Percentiles rank a stretch among this genome's conserved stretches.
Evolutionary conservation across 2,888 invertebrate genomes (phyloP).

Genomic region (Lepetodrilus schrolli): DNA sequence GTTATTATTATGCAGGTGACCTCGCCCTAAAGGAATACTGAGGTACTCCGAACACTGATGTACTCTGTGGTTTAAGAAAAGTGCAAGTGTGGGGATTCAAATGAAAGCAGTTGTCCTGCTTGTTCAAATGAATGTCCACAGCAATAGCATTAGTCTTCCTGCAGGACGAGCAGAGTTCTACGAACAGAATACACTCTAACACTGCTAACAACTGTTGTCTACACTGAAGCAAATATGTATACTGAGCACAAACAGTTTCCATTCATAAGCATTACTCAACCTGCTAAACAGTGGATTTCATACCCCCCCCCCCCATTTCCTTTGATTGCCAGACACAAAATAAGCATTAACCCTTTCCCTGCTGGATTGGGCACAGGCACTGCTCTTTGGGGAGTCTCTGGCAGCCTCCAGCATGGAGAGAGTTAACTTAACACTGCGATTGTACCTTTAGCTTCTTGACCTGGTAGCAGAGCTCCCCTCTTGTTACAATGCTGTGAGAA

Average conservation of each 20-base stretch:
- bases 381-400: too few species aligned
- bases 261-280: conserved; percentile 14
- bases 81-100: too few species aligned
- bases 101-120: not conserved
- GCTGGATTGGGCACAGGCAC: too few species aligned
- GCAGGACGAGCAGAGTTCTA: not conserved
- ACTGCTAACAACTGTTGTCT: not conserved
- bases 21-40: not conserved
- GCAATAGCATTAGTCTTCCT: too few species aligned
- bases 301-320: not conserved
- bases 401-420: not conserved
- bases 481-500: too few species aligned
- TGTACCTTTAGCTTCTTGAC: not conserved
- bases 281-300: conserved; percentile 19
- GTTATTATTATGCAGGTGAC: conserved; percentile 7
- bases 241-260: not conserved
- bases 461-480: not conserved
- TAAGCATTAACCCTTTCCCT: too few species aligned
- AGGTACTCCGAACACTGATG: too few species aligned
- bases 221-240: not conserved
- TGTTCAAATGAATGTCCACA: not conserved
- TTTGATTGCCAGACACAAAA: not conserved
- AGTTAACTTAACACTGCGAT: not conserved
- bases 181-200: not conserved
- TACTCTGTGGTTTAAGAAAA: too few species aligned